Percentiles rank a stretch among this genome's conserved stretches.
These are phyloP conservation scores for Calcarius lapponicus DNA, from an alignment of 2,797 vertebrate species.

Conservation along the genomic window DNA sequence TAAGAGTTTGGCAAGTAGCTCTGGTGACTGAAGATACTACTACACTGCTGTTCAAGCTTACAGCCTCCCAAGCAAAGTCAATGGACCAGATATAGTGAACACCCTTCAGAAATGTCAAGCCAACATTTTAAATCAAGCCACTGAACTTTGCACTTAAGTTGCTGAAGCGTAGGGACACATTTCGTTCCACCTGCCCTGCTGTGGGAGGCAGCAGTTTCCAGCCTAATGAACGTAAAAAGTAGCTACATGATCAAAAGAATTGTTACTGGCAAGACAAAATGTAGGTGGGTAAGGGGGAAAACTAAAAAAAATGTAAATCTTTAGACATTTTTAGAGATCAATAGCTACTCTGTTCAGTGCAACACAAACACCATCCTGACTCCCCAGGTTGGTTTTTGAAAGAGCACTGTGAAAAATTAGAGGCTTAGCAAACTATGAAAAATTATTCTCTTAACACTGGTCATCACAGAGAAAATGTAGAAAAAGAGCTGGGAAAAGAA, in stretches of 20 bases:
- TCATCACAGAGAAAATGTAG: neutral
- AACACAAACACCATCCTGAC: neutral
- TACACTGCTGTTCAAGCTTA: neutral
- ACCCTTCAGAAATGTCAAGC: conserved; percentile 34
- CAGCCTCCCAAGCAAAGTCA: neutral
- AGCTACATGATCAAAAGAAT: neutral
- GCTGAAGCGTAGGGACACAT: neutral
- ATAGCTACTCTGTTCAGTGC: neutral
- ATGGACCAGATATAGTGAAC: neutral
- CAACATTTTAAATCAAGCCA: neutral
- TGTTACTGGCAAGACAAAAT: neutral
- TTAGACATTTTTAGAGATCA: neutral
- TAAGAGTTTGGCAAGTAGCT: neutral
- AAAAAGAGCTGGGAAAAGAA: neutral
- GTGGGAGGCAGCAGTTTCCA: conserved; percentile 32
- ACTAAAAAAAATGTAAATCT: neutral
- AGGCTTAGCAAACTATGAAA: neutral
- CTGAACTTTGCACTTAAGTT: neutral
- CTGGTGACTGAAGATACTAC: neutral
- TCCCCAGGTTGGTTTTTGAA: neutral
- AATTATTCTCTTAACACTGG: neutral
- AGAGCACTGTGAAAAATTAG: neutral
- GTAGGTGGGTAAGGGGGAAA: neutral
- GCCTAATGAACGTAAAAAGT: neutral
- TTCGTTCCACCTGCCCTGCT: neutral